Evolutionary conservation across 2,113 vertebrate species (phyloP).

Genomic region (Pangasianodon hypophthalmus): DNA sequence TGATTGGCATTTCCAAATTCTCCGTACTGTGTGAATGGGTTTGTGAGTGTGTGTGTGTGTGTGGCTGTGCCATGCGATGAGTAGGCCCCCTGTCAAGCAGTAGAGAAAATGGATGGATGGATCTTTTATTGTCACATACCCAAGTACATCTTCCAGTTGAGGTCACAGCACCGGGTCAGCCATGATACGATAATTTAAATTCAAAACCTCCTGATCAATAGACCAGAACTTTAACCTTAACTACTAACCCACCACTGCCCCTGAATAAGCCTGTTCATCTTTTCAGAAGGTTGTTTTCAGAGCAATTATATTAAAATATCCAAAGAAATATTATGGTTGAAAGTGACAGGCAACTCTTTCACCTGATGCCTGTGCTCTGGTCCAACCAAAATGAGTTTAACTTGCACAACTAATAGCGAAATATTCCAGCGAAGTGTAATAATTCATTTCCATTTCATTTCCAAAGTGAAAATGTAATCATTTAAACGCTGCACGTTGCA

Average conservation of each 20-base stretch:
- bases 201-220: not conserved
- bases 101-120: no score
- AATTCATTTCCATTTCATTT: not conserved
- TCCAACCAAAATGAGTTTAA: not conserved
- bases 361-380: not conserved
- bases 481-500: not conserved
- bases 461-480: not conserved
- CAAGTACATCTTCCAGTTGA: not conserved
- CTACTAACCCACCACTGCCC: not conserved
- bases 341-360: not conserved
- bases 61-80: no score
- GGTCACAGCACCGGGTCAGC: not conserved
- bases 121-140: not conserved
- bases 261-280: not conserved
- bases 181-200: not conserved
- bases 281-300: not conserved
- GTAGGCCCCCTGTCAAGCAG: no score
- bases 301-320: not conserved
- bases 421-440: not conserved
- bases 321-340: not conserved
- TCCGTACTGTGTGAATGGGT: no score
- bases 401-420: not conserved
- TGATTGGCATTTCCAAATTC: no score
- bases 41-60: no score
- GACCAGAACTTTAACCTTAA: not conserved